Percentiles rank a stretch among this genome's conserved stretches.
Conservation (phyloP, 2,113 vertebrate species). For the Malurus alboscapulatus region DNA sequence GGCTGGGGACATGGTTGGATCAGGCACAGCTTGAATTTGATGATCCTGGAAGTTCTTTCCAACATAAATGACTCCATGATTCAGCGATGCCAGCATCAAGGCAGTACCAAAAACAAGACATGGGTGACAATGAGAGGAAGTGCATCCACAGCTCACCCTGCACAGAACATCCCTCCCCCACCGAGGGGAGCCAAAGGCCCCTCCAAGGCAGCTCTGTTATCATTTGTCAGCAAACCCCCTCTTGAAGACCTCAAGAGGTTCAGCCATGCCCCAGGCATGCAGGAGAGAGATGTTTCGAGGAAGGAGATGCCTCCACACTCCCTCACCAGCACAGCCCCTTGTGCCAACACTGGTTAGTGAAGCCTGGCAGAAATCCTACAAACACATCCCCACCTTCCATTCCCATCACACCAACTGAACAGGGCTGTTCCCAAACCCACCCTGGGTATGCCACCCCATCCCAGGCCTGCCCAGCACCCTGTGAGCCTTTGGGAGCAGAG, state of each 20-base stretch:
- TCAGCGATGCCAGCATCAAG: not conserved
- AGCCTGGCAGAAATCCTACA: not conserved
- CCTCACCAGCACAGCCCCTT: not conserved
- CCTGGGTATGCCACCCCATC: fast-evolving
- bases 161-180: not conserved
- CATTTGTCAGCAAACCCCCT: not conserved
- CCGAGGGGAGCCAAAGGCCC: not conserved
- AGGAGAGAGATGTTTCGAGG: not conserved
- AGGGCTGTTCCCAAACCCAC: not conserved
- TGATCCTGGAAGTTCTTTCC: not conserved
- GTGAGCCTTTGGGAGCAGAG: not conserved
- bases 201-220: not conserved
- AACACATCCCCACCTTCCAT: not conserved
- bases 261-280: not conserved
- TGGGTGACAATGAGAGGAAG: not conserved
- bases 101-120: not conserved
- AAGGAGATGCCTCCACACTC: not conserved
- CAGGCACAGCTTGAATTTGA: fast-evolving
- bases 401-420: fast-evolving
- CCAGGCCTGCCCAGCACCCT: fast-evolving
- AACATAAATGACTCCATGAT: fast-evolving
- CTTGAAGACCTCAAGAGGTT: not conserved
- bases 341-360: not conserved
- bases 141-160: fast-evolving
- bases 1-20: not conserved